These are phyloP conservation scores for Dipus sagitta DNA, from an alignment of 2,797 vertebrate genomes.

Conservation along the genomic window DNA sequence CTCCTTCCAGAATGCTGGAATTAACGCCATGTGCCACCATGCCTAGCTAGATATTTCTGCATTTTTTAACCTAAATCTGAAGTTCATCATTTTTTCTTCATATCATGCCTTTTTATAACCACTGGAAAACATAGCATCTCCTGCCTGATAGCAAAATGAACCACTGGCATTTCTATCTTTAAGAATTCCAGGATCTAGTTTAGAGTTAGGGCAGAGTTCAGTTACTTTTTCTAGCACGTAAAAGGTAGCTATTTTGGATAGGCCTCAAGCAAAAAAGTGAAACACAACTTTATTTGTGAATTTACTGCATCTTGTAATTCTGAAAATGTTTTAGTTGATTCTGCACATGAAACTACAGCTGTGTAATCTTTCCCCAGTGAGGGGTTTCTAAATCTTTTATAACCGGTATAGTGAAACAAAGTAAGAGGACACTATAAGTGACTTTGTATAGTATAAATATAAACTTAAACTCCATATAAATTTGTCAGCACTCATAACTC, in stretches of 20 bases:
- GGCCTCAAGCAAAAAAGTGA: constrained; percentile 1
- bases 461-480: background rate
- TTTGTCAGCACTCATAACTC: constrained; percentile 23
- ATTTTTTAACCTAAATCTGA: constrained; percentile 24
- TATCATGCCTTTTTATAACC: background rate
- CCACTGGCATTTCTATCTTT: background rate
- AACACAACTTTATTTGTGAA: background rate
- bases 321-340: constrained; percentile 13
- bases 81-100: background rate
- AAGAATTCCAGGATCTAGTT: background rate
- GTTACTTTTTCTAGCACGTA: background rate
- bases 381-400: constrained; percentile 7
- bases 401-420: background rate
- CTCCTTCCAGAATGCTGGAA: too few species aligned
- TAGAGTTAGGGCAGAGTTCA: background rate
- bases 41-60: background rate
- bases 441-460: background rate
- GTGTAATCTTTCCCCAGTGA: background rate
- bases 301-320: constrained; percentile 42
- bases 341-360: background rate
- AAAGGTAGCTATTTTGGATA: constrained; percentile 40
- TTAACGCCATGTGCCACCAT: too few species aligned
- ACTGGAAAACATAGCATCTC: background rate
- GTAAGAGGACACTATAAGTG: constrained; percentile 1
- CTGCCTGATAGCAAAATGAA: background rate